Percentiles rank a stretch among this genome's conserved stretches.
These are phyloP conservation scores for Cyphomyrus plagiostoma DNA, from an alignment of 2,113 vertebrate species.

Conservation along the genomic window DNA sequence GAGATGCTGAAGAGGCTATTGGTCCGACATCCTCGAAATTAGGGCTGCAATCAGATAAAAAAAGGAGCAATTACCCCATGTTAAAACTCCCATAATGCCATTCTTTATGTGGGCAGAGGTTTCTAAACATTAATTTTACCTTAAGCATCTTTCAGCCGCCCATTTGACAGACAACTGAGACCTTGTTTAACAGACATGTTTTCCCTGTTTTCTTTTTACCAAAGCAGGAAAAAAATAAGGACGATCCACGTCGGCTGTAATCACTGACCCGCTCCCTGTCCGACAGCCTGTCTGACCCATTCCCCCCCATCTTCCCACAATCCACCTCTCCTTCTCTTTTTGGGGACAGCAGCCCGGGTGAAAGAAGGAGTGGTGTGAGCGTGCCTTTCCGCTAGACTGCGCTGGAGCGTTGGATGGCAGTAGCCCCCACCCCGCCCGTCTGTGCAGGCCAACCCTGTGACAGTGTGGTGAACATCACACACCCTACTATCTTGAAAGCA, in stretches of 20 bases:
- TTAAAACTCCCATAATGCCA: background rate
- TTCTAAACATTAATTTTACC: slow-evolving; percentile 37
- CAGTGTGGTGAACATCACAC: background rate
- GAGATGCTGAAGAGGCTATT: slow-evolving; percentile 32
- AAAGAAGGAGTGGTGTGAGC: slow-evolving; percentile 56
- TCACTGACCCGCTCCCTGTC: slow-evolving; percentile 62
- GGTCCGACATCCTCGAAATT: slow-evolving; percentile 30
- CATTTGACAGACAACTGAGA: slow-evolving; percentile 58
- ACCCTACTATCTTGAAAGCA: background rate
- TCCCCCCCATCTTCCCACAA: slow-evolving; percentile 42
- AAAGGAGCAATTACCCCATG: background rate
- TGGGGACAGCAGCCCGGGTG: slow-evolving; percentile 42
- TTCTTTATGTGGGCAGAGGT: slow-evolving; percentile 36
- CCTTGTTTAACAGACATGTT: slow-evolving; percentile 52
- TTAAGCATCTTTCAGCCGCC: slow-evolving; percentile 49
- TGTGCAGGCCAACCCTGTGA: background rate
- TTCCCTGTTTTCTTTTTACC: background rate
- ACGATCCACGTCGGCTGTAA: slow-evolving; percentile 28
- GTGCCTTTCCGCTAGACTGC: slow-evolving; percentile 54
- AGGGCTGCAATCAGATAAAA: background rate
- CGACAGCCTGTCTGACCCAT: slow-evolving; percentile 38
- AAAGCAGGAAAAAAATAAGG: slow-evolving; percentile 27
- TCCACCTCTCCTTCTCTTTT: slow-evolving; percentile 23
- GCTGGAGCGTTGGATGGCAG: slow-evolving; percentile 6
- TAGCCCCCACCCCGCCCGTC: slow-evolving; percentile 23